phyloP scores from a whole-genome alignment of 2,113 vertebrate genomes.

The Gavialis gangeticus region DNA sequence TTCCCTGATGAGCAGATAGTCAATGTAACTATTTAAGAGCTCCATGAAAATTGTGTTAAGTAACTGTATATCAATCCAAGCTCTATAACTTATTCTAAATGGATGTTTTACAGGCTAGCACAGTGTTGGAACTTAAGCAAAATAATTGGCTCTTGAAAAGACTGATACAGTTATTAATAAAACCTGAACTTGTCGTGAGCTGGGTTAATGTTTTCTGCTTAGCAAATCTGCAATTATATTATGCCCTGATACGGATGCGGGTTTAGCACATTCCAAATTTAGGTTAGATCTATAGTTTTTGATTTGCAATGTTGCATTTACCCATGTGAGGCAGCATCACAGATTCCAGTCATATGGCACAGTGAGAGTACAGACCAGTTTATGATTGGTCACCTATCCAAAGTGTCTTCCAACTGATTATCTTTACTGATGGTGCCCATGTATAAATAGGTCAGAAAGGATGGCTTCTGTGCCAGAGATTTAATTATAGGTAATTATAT shows the following conservation, averaged over 20 bases:
- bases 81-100: too few relatives aligned
- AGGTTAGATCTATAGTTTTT: not conserved
- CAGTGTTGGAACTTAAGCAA: not conserved
- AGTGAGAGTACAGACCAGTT: rapidly evolving
- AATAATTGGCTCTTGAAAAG: rapidly evolving
- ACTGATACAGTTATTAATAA: not conserved
- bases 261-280: rapidly evolving
- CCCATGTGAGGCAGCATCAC: rapidly evolving
- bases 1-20: not conserved
- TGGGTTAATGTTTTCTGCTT: not conserved
- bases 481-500: not conserved
- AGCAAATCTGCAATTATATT: rapidly evolving
- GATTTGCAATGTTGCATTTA: rapidly evolving
- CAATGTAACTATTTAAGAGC: not conserved
- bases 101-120: too few relatives aligned
- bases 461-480: not conserved
- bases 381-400: not conserved
- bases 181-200: not conserved
- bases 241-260: rapidly evolving
- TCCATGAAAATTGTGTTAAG: not conserved
- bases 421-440: not conserved
- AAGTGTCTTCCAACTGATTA: not conserved
- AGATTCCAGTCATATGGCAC: rapidly evolving
- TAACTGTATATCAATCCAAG: too few relatives aligned
- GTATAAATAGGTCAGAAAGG: conserved; percentile 23